Evolutionary conservation across 2,113 vertebrate genomes (phyloP), one percentile per base, ranked within the genome.

Genomic region (Cairina moschata): DNA sequence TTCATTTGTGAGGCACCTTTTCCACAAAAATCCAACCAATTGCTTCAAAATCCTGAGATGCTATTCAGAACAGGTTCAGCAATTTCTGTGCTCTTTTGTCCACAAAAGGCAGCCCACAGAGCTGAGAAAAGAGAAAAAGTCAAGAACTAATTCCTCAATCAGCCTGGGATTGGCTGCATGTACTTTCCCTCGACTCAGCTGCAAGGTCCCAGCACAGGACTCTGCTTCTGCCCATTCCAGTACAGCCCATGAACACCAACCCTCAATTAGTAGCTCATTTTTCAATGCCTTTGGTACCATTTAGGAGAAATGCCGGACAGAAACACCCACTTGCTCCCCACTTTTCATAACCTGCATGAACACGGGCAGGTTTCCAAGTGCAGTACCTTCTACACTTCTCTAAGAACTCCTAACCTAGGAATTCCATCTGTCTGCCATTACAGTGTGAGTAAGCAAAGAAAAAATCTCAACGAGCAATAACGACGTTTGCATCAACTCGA

Each of bases 61-160:
- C 54, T 60, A 28, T 50, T 62, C 58, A 8, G 29, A 48, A 81
- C 48, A 66, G 11, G 13, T 46, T 46, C 25, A 46, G 44, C 29
- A 21, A 26, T 36, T 68, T 56, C 66, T 62, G 38, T 36, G 13
- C 31, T 12, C 31, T 15, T 68, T 32, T 46, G 9, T 11, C 55
- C 13, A 21, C 14, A 82, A 65, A 40, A 32, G 38, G 13, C n/a
- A 56, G 22, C 31, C 18, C 17, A 32, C 22, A 18, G 48, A 44
- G 55, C 1, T 54, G 38, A 21, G 63, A 12, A 82, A 59, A 44
- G 22, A 40, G 0, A 3, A 23, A 40, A 0, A 3, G 23, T 2
- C 3, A 46, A 65, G 26, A 48, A 66, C 42, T 29, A 36, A 50
- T 26, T 42, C n/a, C 34, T 36, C 40, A 14, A 40, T 40, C 12